Conservation (phyloP, 2,797 vertebrate genomes). For the Discoglossus pictus region DNA sequence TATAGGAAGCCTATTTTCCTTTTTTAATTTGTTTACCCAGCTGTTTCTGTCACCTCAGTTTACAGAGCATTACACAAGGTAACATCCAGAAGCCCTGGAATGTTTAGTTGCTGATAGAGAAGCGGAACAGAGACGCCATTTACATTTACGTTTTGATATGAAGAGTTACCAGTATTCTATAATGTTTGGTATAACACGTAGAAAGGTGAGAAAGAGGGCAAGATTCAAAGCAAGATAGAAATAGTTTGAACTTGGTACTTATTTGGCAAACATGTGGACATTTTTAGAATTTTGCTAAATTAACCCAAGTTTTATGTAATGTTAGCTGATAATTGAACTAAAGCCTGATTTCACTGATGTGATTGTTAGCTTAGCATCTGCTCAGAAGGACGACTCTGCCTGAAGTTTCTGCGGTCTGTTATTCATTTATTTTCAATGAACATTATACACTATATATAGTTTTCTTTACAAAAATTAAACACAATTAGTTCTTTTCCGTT, state of each 20-base stretch:
- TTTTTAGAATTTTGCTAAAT: conserved; percentile 24
- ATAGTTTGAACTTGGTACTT: conserved; percentile 25
- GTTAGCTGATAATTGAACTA: conserved; percentile 1
- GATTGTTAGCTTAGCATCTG: too few relatives aligned
- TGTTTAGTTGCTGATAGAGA: conserved; percentile 64
- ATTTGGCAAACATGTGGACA: conserved; percentile 38
- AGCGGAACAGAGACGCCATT: conserved; percentile 61
- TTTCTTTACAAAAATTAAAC: too few relatives aligned
- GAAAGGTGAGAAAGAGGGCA: conserved; percentile 54
- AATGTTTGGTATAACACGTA: conserved; percentile 46
- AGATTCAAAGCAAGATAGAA: conserved; percentile 17
- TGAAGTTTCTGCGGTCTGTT: too few relatives aligned
- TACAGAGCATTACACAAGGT: conserved; percentile 68
- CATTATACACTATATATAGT: too few relatives aligned
- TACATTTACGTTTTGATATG: conserved; percentile 57
- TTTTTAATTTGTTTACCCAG: conserved; percentile 71
- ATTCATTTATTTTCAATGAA: too few relatives aligned
- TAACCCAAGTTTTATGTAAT: conserved; percentile 2
- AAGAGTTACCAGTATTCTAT: conserved; percentile 54
- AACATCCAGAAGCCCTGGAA: conserved; percentile 63
- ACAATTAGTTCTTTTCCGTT: too few relatives aligned
- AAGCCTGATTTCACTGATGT: too few relatives aligned
- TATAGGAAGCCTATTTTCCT: conserved; percentile 73
- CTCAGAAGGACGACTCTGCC: too few relatives aligned
- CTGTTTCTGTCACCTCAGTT: conserved; percentile 69